These are phyloP conservation scores for Drosophila engyochracea DNA, from an alignment of 2,888 invertebrate genomes.

Conservation along the genomic window DNA sequence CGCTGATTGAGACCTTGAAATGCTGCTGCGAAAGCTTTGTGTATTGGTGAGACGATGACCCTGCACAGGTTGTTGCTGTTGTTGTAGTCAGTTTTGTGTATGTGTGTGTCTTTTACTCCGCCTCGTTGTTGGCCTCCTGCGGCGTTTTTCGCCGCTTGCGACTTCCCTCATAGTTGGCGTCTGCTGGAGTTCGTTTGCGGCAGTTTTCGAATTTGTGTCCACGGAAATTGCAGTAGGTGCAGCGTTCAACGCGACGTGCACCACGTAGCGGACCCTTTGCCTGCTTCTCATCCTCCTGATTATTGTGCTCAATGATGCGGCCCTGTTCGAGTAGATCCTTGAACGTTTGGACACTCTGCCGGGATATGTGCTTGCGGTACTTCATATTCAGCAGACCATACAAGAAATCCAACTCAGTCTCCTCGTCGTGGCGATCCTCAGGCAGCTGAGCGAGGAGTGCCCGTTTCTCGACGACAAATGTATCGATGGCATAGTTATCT, in stretches of 20 bases:
- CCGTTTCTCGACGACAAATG: conserved; percentile 81
- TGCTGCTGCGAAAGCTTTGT: conserved; percentile 8
- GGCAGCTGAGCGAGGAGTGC: conserved; percentile 83
- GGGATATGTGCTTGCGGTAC: conserved; percentile 81
- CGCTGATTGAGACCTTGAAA: conserved; percentile 32
- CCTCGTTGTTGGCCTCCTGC: conserved; percentile 16
- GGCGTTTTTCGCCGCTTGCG: conserved; percentile 69
- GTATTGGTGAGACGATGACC: no score
- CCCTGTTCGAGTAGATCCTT: conserved; percentile 82
- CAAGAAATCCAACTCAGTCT: conserved; percentile 81
- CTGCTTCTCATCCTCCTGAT: conserved; percentile 58
- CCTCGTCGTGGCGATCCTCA: conserved; percentile 81
- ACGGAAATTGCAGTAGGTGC: conserved; percentile 82
- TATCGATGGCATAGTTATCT: conserved; percentile 74
- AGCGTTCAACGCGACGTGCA: conserved; percentile 68
- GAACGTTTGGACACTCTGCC: conserved; percentile 77
- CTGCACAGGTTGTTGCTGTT: conserved; percentile 17
- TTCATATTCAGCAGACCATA: conserved; percentile 82
- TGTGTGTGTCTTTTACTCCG: conserved; percentile 29
- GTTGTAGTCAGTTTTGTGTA: conserved; percentile 33
- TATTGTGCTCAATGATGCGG: conserved; percentile 81
- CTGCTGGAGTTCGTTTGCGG: no score
- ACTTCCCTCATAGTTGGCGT: conserved; percentile 47
- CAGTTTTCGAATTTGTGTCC: conserved; percentile 73
- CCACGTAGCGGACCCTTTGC: conserved; percentile 58